A percentile compares a stretch with the other conserved stretches of the same genome.
Conservation (phyloP, 2,888 invertebrate genomes). For the Oscheius sp. region DNA sequence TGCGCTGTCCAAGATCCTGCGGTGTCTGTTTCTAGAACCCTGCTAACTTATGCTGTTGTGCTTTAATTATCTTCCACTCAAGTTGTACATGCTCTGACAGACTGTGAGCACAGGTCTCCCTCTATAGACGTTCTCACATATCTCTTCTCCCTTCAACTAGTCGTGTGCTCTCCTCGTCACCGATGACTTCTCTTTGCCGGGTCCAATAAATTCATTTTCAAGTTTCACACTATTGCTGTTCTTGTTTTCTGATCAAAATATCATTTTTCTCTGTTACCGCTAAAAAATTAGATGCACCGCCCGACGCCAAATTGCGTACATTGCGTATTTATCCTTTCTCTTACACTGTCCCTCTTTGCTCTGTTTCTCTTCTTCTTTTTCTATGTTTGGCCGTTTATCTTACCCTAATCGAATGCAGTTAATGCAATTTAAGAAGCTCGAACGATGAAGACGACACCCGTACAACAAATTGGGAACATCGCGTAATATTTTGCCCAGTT, state of each 20-base stretch:
- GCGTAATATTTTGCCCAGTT: constrained; percentile 22
- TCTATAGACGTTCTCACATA: constrained; percentile 25
- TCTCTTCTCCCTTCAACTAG: constrained; percentile 10
- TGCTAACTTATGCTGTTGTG: neutral
- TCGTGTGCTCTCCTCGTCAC: constrained; percentile 21
- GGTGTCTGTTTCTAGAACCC: constrained; percentile 54
- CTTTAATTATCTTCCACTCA: constrained; percentile 25
- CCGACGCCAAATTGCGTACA: constrained; percentile 1
- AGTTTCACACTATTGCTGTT: neutral
- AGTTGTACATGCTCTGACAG: neutral
- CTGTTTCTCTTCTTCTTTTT: neutral
- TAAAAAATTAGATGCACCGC: constrained; percentile 11
- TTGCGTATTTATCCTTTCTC: neutral
- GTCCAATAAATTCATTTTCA: constrained; percentile 22
- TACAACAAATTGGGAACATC: constrained; percentile 22
- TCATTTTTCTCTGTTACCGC: too few relatives aligned
- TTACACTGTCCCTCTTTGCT: neutral
- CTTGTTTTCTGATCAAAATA: too few relatives aligned
- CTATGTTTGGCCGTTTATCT: neutral
- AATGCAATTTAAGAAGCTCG: constrained; percentile 6
- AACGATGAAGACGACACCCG: constrained; percentile 27
- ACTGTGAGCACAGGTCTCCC: constrained; percentile 17
- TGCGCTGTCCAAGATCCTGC: constrained; percentile 67
- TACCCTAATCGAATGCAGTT: neutral
- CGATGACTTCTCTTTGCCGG: constrained; percentile 33